Evolutionary conservation across 2,113 vertebrate genomes (phyloP), one percentile per base, ranked within the genome.

Genomic region (Odocoileus hemionus): DNA sequence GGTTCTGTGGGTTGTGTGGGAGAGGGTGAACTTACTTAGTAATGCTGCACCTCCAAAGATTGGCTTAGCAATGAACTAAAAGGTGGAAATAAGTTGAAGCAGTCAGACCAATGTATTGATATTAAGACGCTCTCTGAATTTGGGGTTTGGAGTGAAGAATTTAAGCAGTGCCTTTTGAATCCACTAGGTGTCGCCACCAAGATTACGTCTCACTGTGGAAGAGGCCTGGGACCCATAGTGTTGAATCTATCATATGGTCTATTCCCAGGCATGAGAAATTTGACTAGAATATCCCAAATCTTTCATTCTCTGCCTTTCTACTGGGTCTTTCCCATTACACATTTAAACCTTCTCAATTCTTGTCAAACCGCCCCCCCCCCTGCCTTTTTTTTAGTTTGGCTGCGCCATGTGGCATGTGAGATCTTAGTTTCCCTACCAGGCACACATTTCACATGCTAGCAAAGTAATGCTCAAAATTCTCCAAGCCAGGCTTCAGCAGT

Each of bases 151-250:
- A 17, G 54, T 8, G 30, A 90, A 67, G 52, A 83, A 86, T 89
- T 43, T 21, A 78, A 84, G 80, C 85, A 97, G 89, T 93, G 5
- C 15, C 47, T 36, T 28, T 55, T 88, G 30, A 21, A 3, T 39
- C 95, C 97, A 58, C 96, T 86, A 98, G 98, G 93, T 98, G 97
- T 86, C 98, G 33, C 92, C 58, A 89, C 80, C 10, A 13, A 70
- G 36, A 91, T 23, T 45, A 60, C 15, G 25, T 94, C 61, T 86
- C 67, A 23, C 43, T 11, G 14, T 0, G 25, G 58, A 82, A 23
- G 50, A 43, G 33, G 16, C 0, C 0, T 6, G 7, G 79, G 21
- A 30, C 3, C 0, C 2, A 19, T 10, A 36, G 21, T 13, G 36
- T 13, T 90, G 58, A 89, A 43, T 58, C 50, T 78, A 33, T 86